Base-by-base conservation (phyloP, 1,140 invertebrate genomes). In the Tribolium castaneum region DNA sequence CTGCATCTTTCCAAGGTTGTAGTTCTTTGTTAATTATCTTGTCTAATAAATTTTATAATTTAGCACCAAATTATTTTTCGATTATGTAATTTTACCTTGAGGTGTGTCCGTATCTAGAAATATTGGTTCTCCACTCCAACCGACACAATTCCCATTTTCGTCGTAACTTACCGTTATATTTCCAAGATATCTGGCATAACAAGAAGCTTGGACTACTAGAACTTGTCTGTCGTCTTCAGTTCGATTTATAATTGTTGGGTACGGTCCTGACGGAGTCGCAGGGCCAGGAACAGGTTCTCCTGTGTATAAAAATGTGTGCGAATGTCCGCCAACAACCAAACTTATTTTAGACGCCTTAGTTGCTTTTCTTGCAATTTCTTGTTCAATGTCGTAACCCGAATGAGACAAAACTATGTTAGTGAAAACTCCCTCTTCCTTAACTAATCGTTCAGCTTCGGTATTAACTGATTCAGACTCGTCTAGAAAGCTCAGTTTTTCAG, bases 281-380 rank as follows among this genome's bases (percentile, higher is more conserved):
- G 83, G 81, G 66, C 83, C 83, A 34, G 80, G 83, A 12, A 79
- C 71, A 73, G 71, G 71, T 35, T 73, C 71, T 73, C 81, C 80
- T n/a, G 77, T 82, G 51, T 83, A 85, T 7, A 85, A 62, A 72
- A 85, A 83, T 2, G 83, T 94, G 82, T 97, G 94, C 1, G 93
- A 94, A 83, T 97, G 96, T 12, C 93, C 94, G 6, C 96, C 96
- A 22, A 97, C 93, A 74, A 97, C 94, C 0, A 94, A 90, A 78
- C 94, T 92, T 34, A 97, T 90, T 75, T 80, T 81, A 25, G 72
- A 75, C 19, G 92, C 86, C 14, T 89, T 86, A 22, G 90, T 90
- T 50, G 90, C 88, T 22, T 89, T 86, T 6, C 79, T 80, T 0
- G 95, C 96, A 75, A 97, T 92, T 71, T 87, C 83, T 82, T 91